Conservation (phyloP, 2,797 vertebrate species). For the Catharus ustulatus region DNA sequence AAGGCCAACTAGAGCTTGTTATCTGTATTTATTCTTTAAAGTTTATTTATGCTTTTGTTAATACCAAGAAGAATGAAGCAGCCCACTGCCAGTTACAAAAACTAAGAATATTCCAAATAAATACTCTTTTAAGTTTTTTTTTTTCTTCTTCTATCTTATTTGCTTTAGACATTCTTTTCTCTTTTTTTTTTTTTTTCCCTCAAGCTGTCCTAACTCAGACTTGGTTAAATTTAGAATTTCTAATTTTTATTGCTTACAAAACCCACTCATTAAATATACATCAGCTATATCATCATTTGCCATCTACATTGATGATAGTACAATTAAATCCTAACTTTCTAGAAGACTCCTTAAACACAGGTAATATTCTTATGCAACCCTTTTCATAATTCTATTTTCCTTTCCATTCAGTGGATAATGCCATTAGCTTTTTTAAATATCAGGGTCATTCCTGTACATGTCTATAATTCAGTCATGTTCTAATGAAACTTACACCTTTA, state of each 20-base stretch:
- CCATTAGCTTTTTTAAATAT: conserved; percentile 28
- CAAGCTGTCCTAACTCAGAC: not conserved
- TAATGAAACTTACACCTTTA: not conserved
- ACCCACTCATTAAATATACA: not conserved
- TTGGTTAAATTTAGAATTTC: not conserved
- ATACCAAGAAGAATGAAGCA: not conserved
- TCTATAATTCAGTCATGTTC: not conserved
- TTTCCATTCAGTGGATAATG: not conserved
- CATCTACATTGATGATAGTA: not conserved
- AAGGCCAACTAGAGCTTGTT: not conserved
- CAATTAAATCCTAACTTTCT: not conserved
- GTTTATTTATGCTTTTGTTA: not conserved
- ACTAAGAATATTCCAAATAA: not conserved
- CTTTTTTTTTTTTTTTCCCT: not conserved
- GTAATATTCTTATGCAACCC: not conserved
- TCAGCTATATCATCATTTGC: not conserved
- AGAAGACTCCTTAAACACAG: not conserved
- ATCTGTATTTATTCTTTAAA: not conserved
- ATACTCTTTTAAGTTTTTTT: not conserved
- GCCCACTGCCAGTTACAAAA: not conserved
- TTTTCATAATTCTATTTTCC: not conserved
- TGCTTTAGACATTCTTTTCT: not conserved
- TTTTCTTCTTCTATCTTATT: not conserved
- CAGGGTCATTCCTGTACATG: not conserved
- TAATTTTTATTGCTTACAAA: conserved; percentile 7